phyloP scores from a whole-genome alignment of 2,113 vertebrate genomes.

The Dicrurus megarhynchus region DNA sequence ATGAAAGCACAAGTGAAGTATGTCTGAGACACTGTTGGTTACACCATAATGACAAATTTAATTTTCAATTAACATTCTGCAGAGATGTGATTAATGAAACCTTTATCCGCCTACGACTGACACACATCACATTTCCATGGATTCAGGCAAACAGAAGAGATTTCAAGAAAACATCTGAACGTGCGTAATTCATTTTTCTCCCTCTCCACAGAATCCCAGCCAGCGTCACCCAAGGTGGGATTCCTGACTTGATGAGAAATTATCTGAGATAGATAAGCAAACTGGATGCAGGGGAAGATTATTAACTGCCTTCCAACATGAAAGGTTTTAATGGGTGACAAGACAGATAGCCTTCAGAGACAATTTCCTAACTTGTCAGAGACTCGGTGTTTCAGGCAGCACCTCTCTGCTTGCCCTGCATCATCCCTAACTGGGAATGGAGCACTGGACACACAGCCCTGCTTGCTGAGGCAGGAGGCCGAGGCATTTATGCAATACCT shows the following conservation, averaged over 20 bases:
- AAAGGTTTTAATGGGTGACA: neutral
- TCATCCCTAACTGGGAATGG: neutral
- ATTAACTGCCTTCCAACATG: neutral
- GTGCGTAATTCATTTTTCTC: neutral
- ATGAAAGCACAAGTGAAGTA: neutral
- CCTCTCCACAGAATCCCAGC: neutral
- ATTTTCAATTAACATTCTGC: slow-evolving; percentile 9
- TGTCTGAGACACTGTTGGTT: neutral
- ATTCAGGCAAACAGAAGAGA: slow-evolving; percentile 22
- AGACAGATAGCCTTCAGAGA: neutral
- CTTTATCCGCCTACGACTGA: neutral
- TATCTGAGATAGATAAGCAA: neutral
- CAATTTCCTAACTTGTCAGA: neutral
- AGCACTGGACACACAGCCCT: neutral
- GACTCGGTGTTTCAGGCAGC: neutral
- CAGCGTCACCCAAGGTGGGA: neutral
- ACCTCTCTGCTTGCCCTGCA: neutral
- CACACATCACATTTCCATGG: neutral
- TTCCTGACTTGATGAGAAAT: neutral
- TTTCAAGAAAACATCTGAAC: neutral
- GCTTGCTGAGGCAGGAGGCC: fast-evolving
- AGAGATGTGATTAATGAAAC: neutral
- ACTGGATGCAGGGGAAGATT: neutral
- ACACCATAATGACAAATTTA: neutral
- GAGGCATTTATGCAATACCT: neutral